Percentiles rank a stretch among this genome's conserved stretches.
phyloP scores from a whole-genome alignment of 1,140 invertebrate species.

The Tetragonula clypearis region DNA sequence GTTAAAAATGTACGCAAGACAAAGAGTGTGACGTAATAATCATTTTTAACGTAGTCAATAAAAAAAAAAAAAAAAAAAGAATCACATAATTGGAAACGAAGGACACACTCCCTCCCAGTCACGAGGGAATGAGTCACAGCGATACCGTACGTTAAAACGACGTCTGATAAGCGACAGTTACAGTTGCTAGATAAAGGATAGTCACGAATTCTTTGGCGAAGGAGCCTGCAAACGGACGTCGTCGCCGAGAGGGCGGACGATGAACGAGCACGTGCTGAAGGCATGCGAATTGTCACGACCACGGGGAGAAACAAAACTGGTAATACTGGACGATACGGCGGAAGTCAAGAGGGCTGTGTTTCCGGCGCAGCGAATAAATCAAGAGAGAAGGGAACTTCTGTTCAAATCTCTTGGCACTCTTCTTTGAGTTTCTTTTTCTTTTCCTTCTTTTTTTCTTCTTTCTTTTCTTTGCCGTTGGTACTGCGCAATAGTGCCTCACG shows the following conservation, averaged over 20 bases:
- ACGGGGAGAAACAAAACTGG: background rate
- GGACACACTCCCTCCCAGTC: background rate
- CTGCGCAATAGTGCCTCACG: slow-evolving; percentile 27
- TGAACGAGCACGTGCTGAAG: slow-evolving; percentile 38
- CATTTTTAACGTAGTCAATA: no score
- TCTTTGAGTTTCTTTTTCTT: background rate
- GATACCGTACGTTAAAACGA: background rate
- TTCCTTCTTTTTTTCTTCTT: no score
- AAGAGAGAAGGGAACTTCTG: background rate
- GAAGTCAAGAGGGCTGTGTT: slow-evolving; percentile 1
- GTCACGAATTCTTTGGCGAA: slow-evolving; percentile 5
- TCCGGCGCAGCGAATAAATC: background rate
- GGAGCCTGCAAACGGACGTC: no score
- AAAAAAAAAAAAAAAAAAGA: no score
- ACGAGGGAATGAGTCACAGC: slow-evolving; percentile 6
- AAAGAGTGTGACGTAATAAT: no score
- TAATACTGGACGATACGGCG: background rate
- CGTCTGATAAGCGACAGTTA: slow-evolving; percentile 17
- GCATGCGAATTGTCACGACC: slow-evolving; percentile 16
- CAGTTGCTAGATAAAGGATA: background rate
- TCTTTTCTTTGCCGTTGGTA: slow-evolving; percentile 14
- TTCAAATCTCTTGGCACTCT: background rate
- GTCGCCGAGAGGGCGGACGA: background rate
- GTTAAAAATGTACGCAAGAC: no score
- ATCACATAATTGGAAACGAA: no score